Evolutionary conservation across 2,797 vertebrate genomes (phyloP).

Genomic region (Arrhamphus sclerolepis): DNA sequence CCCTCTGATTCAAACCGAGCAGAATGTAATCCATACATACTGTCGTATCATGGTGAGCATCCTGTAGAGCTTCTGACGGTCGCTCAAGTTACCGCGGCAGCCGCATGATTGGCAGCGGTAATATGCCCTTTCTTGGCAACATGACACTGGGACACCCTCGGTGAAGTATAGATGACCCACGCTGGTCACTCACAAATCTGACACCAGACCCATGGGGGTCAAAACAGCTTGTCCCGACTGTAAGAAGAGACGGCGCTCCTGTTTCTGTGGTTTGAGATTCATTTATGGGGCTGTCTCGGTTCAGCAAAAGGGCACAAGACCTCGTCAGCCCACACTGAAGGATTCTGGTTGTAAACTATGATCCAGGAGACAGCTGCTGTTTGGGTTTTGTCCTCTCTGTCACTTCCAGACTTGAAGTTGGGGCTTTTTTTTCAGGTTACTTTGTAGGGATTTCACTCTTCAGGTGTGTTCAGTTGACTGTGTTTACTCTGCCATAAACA

Average conservation of each 20-base stretch:
- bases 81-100: slow-evolving; percentile 50
- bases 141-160: slow-evolving; percentile 63
- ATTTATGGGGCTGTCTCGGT: slow-evolving; percentile 36
- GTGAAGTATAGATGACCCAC: slow-evolving; percentile 67
- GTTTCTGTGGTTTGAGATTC: slow-evolving; percentile 55
- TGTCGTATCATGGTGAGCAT: slow-evolving; percentile 40
- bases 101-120: slow-evolving; percentile 62
- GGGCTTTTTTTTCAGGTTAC: background rate
- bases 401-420: background rate
- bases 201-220: slow-evolving; percentile 57
- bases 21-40: slow-evolving; percentile 19
- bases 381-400: slow-evolving; percentile 8
- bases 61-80: slow-evolving; percentile 20
- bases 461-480: background rate
- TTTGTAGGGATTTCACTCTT: too few species aligned
- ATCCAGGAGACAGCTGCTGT: slow-evolving; percentile 39
- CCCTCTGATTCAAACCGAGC: background rate
- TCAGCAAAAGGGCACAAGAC: slow-evolving; percentile 42
- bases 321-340: slow-evolving; percentile 29
- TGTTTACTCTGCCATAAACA: background rate
- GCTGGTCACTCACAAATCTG: slow-evolving; percentile 61
- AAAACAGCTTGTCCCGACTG: slow-evolving; percentile 44
- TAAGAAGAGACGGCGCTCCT: slow-evolving; percentile 65
- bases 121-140: slow-evolving; percentile 72
- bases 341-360: slow-evolving; percentile 53